Conservation (phyloP, 2,888 invertebrate species). For the Eupithecia tripunctaria region DNA sequence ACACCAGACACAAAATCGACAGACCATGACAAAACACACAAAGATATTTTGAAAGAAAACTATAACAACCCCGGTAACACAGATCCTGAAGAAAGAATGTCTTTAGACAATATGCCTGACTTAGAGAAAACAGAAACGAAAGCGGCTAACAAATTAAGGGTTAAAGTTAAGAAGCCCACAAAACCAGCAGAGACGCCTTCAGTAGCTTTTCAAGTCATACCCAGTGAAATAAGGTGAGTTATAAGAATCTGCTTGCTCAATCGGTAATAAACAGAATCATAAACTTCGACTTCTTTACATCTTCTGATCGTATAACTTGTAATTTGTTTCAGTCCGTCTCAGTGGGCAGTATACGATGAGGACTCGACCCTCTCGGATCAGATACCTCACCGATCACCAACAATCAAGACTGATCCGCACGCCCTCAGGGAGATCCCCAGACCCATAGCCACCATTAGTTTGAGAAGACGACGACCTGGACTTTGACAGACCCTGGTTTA, state of each 20-base stretch:
- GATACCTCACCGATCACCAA: slow-evolving; percentile 67
- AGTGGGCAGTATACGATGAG: slow-evolving; percentile 80
- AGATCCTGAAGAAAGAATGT: slow-evolving; percentile 68
- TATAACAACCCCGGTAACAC: slow-evolving; percentile 54
- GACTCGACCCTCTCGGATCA: slow-evolving; percentile 63
- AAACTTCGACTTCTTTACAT: neutral
- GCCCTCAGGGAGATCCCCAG: slow-evolving; percentile 75
- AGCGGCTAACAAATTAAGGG: slow-evolving; percentile 48
- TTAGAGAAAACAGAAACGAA: slow-evolving; percentile 61
- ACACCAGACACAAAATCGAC: slow-evolving; percentile 34
- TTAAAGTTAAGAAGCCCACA: slow-evolving; percentile 58
- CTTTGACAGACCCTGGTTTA: slow-evolving; percentile 17
- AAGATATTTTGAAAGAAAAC: slow-evolving; percentile 54
- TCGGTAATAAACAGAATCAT: neutral
- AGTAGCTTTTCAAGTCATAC: slow-evolving; percentile 78
- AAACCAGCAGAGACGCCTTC: slow-evolving; percentile 72
- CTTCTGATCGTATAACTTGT: neutral
- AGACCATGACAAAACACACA: slow-evolving; percentile 37
- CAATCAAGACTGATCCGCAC: slow-evolving; percentile 69
- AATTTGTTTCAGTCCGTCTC: slow-evolving; percentile 69
- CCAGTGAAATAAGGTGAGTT: slow-evolving; percentile 79
- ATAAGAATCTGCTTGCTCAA: neutral
- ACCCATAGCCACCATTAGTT: slow-evolving; percentile 65
- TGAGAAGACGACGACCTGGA: slow-evolving; percentile 63
- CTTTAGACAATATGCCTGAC: slow-evolving; percentile 61